Evolutionary conservation across 1,140 invertebrate species (phyloP), one percentile per base, ranked within the genome.

Genomic region (Camponotus pennsylvanicus): DNA sequence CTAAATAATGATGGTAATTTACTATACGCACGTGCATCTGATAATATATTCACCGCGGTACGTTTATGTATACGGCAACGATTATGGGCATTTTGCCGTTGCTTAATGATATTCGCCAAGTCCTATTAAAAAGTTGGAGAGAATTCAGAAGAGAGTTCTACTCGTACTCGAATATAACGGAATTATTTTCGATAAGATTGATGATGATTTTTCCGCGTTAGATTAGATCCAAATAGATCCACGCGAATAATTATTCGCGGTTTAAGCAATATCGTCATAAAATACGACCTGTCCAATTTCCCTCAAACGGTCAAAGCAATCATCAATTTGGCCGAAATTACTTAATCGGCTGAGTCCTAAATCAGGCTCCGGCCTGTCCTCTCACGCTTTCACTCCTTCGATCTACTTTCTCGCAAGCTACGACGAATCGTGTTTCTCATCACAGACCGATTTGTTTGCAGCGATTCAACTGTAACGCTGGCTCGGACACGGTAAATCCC

Each of bases 381-480:
- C 91, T 90, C 92, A 93, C 93, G 91, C 92, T 93, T 93, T 93
- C 92, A 92, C 92, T 86, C 85, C 59, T 85, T 55, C 88, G 75
- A 86, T 90, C 89, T 76, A 75, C 91, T 92, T 92, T 93, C 92
- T 91, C 89, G 69, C 21, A 86, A 70, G 80, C 9, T 42, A 42
- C 40, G 52, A 73, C 45, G 52, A 73, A 79, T 71, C n/a, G 71
- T 71, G 87, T 87, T 84, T 89, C 89, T 86, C 69, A 90, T 84
- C 69, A 18, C 32, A 55, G 37, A 49, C 18, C 63, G 76, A 90
- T 90, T 52, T 88, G 90, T 73, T 94, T 93, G 84, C 95, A 97
- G 96, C 96, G 96, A 94, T 95, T 96, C 91, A 95, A 97, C 87
- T 97, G 97, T 94, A 96, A 96, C 87, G 92, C 95, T 84, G 95